phyloP scores from a whole-genome alignment of 35 echinoderm and acorn worm genomes.

The Diadema setosum region DNA sequence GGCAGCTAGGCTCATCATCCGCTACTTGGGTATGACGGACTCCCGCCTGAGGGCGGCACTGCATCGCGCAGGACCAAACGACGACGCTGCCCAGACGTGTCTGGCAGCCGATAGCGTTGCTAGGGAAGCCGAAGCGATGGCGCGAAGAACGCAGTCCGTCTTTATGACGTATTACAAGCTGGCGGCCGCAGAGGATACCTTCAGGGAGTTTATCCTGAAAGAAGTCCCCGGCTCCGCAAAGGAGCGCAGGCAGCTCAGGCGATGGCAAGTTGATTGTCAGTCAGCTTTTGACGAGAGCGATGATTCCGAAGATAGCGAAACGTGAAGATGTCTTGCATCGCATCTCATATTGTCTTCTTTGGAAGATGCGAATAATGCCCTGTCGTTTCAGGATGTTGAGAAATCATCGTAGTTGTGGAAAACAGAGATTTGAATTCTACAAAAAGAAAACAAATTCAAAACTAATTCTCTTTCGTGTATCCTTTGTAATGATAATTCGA shows the following conservation, averaged over 20 bases:
- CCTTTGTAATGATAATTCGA: too few relatives aligned
- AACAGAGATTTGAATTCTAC: too few relatives aligned
- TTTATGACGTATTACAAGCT: slow-evolving; percentile 7
- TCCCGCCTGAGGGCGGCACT: not conserved
- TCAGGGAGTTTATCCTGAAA: not conserved
- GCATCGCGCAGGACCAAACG: not conserved
- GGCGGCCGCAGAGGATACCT: not conserved
- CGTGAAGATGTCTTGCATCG: too few relatives aligned
- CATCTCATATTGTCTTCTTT: too few relatives aligned
- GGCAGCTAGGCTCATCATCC: slow-evolving; percentile 1
- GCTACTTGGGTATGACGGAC: not conserved
- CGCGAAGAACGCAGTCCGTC: not conserved
- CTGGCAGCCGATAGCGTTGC: not conserved
- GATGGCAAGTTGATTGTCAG: too few relatives aligned
- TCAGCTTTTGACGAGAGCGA: too few relatives aligned
- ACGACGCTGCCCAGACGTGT: not conserved
- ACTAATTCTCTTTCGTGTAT: too few relatives aligned
- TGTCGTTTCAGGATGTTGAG: too few relatives aligned
- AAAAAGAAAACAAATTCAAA: too few relatives aligned
- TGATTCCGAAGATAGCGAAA: too few relatives aligned
- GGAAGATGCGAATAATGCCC: too few relatives aligned
- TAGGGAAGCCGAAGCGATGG: not conserved
- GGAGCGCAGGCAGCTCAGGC: not conserved
- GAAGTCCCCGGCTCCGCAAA: not conserved
- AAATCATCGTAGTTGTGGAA: too few relatives aligned